These are phyloP conservation scores for Drosophila mayri DNA, from an alignment of 1,140 invertebrate species.

Conservation along the genomic window DNA sequence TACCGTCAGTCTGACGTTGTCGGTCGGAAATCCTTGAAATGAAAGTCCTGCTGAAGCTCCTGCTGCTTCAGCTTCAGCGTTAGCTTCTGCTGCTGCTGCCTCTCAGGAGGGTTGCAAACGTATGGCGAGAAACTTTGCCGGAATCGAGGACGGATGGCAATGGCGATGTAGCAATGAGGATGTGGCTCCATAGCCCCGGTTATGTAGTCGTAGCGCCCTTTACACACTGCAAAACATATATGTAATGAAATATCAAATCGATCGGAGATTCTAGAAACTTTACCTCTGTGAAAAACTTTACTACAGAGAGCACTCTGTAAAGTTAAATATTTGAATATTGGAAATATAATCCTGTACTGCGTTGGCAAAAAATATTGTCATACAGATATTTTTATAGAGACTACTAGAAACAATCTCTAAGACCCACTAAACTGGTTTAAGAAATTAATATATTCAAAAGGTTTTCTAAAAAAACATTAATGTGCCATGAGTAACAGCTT, in stretches of 20 bases:
- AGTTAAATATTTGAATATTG: no score
- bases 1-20: constrained; percentile 64
- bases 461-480: not conserved
- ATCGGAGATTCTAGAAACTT: constrained; percentile 4
- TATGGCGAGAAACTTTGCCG: constrained; percentile 71
- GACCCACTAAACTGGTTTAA: no score
- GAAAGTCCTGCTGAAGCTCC: constrained; percentile 62
- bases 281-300: constrained; percentile 2
- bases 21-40: constrained; percentile 80
- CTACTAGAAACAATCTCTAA: no score
- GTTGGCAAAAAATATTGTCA: not conserved
- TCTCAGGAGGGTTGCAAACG: constrained; percentile 64
- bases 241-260: constrained; percentile 7
- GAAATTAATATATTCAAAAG: no score
- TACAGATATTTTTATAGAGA: not conserved
- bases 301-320: not conserved
- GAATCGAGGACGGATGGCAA: constrained; percentile 55
- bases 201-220: constrained; percentile 67
- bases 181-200: constrained; percentile 59
- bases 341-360: not conserved
- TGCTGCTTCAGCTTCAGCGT: constrained; percentile 24
- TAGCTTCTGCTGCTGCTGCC: constrained; percentile 13
- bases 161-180: constrained; percentile 41
- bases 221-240: constrained; percentile 8
- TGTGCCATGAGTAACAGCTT: not conserved